These are phyloP conservation scores for Sebastes melanostomus DNA, from an alignment of 2,797 vertebrate species.

Conservation along the genomic window DNA sequence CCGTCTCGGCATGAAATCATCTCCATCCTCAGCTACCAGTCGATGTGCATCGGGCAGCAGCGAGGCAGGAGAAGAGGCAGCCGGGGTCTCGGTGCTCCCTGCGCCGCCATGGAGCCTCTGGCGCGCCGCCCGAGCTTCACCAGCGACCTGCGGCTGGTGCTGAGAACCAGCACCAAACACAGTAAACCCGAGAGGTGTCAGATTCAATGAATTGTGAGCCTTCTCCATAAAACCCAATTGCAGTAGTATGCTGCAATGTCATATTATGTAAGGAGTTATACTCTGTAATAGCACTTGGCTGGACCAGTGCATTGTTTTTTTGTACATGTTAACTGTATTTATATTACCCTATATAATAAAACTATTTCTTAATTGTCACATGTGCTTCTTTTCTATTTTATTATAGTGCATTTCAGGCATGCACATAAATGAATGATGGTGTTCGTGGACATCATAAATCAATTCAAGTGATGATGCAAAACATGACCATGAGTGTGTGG, in stretches of 20 bases:
- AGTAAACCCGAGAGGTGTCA: slow-evolving; percentile 82
- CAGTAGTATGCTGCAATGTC: slow-evolving; percentile 79
- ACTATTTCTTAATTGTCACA: slow-evolving; percentile 7
- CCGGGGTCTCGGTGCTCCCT: slow-evolving; percentile 53
- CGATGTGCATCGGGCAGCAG: slow-evolving; percentile 57
- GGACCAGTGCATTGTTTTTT: slow-evolving; percentile 70
- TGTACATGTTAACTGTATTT: slow-evolving; percentile 20
- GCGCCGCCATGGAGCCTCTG: slow-evolving; percentile 76
- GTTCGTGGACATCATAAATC: neutral
- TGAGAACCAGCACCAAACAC: slow-evolving; percentile 76
- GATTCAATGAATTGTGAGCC: slow-evolving; percentile 81
- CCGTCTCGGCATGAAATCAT: slow-evolving; percentile 76
- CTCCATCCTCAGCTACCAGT: slow-evolving; percentile 74
- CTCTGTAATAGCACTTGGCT: slow-evolving; percentile 76
- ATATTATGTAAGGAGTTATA: slow-evolving; percentile 80
- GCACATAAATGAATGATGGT: neutral
- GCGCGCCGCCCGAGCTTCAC: slow-evolving; percentile 81
- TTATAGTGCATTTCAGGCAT: neutral
- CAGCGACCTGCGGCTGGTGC: slow-evolving; percentile 79
- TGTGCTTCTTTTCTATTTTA: neutral
- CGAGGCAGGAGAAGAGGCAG: slow-evolving; percentile 59
- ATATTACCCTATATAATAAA: slow-evolving; percentile 35
- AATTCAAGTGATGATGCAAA: slow-evolving; percentile 4
- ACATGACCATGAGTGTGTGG: slow-evolving; percentile 29
- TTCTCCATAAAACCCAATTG: slow-evolving; percentile 74